phyloP scores from a whole-genome alignment of 1,140 invertebrate species.

The Agrypnia vestita region DNA sequence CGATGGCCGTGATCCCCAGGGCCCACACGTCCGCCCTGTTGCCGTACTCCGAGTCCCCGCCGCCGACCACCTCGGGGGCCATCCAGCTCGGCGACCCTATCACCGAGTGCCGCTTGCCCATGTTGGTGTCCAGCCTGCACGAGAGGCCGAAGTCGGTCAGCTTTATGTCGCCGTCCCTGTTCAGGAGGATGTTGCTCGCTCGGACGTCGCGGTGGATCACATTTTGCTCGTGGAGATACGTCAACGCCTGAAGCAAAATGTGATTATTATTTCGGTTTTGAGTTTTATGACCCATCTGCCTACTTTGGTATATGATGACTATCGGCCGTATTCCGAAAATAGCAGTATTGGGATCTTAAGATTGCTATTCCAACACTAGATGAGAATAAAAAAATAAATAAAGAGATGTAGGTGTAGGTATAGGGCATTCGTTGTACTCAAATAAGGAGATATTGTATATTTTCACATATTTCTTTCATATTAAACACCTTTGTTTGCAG shows the following conservation, averaged over 20 bases:
- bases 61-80: slow-evolving; percentile 88
- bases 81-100: slow-evolving; percentile 94
- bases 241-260: slow-evolving; percentile 75
- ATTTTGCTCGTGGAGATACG: slow-evolving; percentile 88
- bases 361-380: too few species aligned
- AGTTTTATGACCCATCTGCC: not conserved
- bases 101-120: slow-evolving; percentile 80
- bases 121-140: slow-evolving; percentile 83
- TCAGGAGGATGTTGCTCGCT: slow-evolving; percentile 90
- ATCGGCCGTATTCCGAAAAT: too few species aligned
- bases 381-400: too few species aligned
- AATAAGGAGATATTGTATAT: too few species aligned
- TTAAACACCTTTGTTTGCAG: too few species aligned
- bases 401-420: too few species aligned
- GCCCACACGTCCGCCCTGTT: slow-evolving; percentile 92
- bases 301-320: too few species aligned
- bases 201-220: slow-evolving; percentile 91
- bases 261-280: not conserved
- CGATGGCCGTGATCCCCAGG: slow-evolving; percentile 92
- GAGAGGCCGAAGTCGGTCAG: slow-evolving; percentile 89
- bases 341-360: too few species aligned
- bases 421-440: too few species aligned
- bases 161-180: slow-evolving; percentile 87
- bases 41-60: slow-evolving; percentile 75
- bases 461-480: too few species aligned